These are phyloP conservation scores for Drosophila testacea DNA, from an alignment of 2,888 invertebrate genomes.

Conservation along the genomic window DNA sequence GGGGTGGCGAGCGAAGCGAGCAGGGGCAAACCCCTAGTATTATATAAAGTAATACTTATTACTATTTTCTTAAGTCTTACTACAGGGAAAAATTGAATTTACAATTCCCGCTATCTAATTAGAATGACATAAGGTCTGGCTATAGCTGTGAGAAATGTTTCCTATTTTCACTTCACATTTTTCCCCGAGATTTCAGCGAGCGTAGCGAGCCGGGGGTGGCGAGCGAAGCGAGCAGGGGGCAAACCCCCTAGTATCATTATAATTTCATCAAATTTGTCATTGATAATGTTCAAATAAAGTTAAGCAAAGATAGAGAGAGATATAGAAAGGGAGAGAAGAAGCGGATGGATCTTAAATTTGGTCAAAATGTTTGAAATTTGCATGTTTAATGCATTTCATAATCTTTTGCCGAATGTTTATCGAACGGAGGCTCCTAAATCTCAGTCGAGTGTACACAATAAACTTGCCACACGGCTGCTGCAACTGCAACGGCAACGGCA, in stretches of 20 bases:
- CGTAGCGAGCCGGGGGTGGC: too few relatives aligned
- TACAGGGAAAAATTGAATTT: too few relatives aligned
- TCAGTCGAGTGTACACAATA: constrained; percentile 19
- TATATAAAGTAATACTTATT: too few relatives aligned
- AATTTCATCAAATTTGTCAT: constrained; percentile 81
- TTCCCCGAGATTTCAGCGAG: too few relatives aligned
- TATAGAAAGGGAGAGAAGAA: background rate
- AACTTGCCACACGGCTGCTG: constrained; percentile 10
- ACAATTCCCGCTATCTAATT: too few relatives aligned
- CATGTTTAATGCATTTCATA: constrained; percentile 47
- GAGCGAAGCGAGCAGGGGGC: too few relatives aligned
- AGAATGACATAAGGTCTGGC: too few relatives aligned
- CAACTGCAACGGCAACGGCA: background rate
- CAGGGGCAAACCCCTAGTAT: too few relatives aligned
- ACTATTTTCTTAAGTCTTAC: too few relatives aligned
- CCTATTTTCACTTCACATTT: too few relatives aligned
- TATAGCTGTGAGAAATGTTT: too few relatives aligned
- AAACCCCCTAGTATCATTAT: constrained; percentile 80
- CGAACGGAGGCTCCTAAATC: constrained; percentile 19
- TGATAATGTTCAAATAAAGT: constrained; percentile 60
- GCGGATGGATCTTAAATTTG: constrained; percentile 23
- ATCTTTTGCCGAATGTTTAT: constrained; percentile 43
- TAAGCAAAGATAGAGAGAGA: background rate
- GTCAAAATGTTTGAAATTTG: constrained; percentile 27
- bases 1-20: too few relatives aligned